Conservation (phyloP, 2,113 vertebrate species). For the Cyprinus carpio region DNA sequence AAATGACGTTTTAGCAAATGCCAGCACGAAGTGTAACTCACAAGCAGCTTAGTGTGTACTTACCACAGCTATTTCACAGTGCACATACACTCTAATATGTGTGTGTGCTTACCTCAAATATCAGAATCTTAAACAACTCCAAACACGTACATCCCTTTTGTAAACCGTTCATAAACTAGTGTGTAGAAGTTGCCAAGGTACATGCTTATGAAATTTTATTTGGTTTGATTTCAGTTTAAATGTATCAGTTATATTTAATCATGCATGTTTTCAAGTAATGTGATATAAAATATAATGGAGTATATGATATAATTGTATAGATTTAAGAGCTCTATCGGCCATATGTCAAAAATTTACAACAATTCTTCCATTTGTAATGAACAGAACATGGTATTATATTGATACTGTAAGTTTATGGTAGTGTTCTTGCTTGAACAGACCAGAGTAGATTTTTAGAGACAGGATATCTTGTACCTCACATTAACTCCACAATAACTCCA, state of each 20-base stretch:
- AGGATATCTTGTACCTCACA: background rate
- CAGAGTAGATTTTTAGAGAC: background rate
- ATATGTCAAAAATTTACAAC: background rate
- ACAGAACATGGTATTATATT: constrained; percentile 3
- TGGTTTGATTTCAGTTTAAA: background rate
- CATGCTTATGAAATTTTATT: background rate
- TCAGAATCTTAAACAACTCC: background rate
- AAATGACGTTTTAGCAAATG: constrained; percentile 47
- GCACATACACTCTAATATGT: background rate
- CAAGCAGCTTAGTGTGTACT: background rate
- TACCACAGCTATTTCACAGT: constrained; percentile 6
- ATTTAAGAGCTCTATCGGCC: background rate
- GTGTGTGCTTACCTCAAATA: background rate
- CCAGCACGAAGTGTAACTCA: constrained; percentile 6
- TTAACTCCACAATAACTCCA: background rate
- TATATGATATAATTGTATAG: background rate
- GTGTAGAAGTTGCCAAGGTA: background rate
- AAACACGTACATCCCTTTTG: background rate
- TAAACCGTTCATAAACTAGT: background rate
- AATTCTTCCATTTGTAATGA: background rate
- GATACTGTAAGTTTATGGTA: background rate
- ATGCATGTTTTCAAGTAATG: background rate
- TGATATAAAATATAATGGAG: background rate
- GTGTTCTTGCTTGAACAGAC: background rate
- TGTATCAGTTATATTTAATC: background rate